phyloP scores from a whole-genome alignment of 2,888 invertebrate genomes.

The Epinotia bilunana region DNA sequence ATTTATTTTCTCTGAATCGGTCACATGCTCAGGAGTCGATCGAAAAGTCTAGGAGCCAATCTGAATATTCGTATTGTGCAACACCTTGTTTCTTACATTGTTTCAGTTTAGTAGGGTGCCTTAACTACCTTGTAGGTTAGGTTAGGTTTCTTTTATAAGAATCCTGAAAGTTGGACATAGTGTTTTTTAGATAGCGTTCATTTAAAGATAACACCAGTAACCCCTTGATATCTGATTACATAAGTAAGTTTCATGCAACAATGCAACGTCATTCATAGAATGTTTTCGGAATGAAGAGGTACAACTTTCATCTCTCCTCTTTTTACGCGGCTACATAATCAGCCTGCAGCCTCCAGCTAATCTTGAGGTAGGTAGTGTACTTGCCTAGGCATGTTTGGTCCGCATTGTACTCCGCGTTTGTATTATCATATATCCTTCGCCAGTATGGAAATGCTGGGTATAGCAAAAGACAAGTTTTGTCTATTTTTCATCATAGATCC shows the following conservation, averaged over 20 bases:
- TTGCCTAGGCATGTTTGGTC: slow-evolving; percentile 62
- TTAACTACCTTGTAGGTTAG: too few species aligned
- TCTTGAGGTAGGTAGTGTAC: slow-evolving; percentile 63
- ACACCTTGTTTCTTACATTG: too few species aligned
- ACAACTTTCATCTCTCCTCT: slow-evolving; percentile 64
- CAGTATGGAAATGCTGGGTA: neutral
- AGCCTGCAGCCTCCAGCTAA: slow-evolving; percentile 78
- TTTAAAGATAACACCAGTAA: too few species aligned
- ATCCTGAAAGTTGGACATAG: too few species aligned
- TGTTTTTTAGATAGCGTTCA: too few species aligned
- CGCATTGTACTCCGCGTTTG: slow-evolving; percentile 68
- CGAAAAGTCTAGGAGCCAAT: too few species aligned
- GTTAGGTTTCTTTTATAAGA: too few species aligned
- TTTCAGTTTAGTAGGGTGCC: too few species aligned
- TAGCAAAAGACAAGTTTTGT: neutral
- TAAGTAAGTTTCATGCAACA: neutral
- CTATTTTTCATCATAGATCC: neutral
- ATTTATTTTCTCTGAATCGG: too few species aligned
- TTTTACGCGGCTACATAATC: slow-evolving; percentile 75
- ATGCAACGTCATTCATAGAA: slow-evolving; percentile 2
- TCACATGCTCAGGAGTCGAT: too few species aligned
- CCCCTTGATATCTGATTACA: neutral
- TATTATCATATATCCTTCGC: slow-evolving; percentile 55
- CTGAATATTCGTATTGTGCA: too few species aligned
- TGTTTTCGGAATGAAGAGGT: neutral